Conservation (phyloP, 1,140 invertebrate genomes). For the Scylla paramamosain region DNA sequence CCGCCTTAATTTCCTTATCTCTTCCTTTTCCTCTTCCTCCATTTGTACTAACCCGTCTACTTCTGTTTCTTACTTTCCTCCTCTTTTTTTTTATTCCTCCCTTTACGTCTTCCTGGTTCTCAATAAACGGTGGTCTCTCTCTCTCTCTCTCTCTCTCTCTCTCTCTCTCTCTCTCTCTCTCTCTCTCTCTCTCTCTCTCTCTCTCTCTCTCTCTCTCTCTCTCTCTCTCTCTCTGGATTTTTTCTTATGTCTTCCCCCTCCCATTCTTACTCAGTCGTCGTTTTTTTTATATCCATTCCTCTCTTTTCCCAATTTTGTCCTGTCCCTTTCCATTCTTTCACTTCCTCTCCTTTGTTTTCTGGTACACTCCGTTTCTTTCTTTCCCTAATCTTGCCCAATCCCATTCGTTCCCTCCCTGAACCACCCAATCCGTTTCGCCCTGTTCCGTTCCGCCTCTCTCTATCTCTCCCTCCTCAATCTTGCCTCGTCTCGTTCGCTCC, state of each 20-base stretch:
- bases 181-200: slow-evolving; percentile 2
- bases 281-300: background rate
- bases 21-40: background rate
- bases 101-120: background rate
- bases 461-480: slow-evolving; percentile 3
- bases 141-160: slow-evolving; percentile 25
- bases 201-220: background rate
- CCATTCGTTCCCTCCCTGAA: background rate
- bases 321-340: background rate
- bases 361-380: background rate
- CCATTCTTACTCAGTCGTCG: background rate
- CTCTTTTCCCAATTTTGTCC: background rate
- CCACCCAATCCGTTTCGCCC: background rate
- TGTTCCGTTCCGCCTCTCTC: background rate
- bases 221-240: background rate
- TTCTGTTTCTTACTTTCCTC: background rate
- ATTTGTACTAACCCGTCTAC: background rate
- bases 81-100: background rate
- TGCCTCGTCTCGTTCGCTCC: background rate
- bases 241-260: background rate
- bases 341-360: background rate
- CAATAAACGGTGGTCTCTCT: background rate
- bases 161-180: background rate
- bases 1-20: background rate
- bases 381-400: background rate